Conservation (phyloP, 1,140 invertebrate genomes). For the Kradibia gibbosae region DNA sequence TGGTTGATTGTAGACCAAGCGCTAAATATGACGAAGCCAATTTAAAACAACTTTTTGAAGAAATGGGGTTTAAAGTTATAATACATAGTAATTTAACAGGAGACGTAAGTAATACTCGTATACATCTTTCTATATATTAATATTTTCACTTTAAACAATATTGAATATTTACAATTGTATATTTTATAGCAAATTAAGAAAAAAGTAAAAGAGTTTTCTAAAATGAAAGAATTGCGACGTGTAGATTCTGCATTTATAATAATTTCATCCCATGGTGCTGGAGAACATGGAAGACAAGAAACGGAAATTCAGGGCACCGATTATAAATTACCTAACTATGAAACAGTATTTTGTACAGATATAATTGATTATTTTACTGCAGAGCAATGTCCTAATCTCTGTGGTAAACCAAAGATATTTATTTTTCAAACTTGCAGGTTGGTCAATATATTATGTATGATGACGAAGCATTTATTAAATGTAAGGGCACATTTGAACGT, state of each 20-base stretch:
- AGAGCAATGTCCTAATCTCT: slow-evolving; percentile 74
- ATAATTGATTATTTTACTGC: slow-evolving; percentile 78
- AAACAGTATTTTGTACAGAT: slow-evolving; percentile 61
- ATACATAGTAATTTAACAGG: slow-evolving; percentile 66
- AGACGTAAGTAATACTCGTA: slow-evolving; percentile 56
- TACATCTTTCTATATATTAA: slow-evolving; percentile 12
- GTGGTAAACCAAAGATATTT: slow-evolving; percentile 84
- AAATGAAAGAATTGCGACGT: slow-evolving; percentile 58
- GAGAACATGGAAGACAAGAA: slow-evolving; percentile 60
- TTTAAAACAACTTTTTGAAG: slow-evolving; percentile 70
- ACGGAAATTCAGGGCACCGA: slow-evolving; percentile 63
- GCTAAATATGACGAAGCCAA: slow-evolving; percentile 72
- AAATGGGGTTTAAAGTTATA: slow-evolving; percentile 74
- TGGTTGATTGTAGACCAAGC: slow-evolving; percentile 63
- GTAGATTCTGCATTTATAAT: slow-evolving; percentile 75
- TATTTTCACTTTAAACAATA: neutral
- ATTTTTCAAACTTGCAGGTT: slow-evolving; percentile 84
- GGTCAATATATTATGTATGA: neutral
- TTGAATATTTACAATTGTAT: neutral
- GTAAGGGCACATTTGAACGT: slow-evolving; percentile 25
- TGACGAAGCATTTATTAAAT: neutral
- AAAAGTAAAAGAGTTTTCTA: slow-evolving; percentile 63
- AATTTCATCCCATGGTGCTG: slow-evolving; percentile 76
- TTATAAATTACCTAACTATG: slow-evolving; percentile 46
- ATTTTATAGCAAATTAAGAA: slow-evolving; percentile 65